Evolutionary conservation across 2,797 vertebrate species (phyloP), one percentile per base, ranked within the genome.

Genomic region (Schizopygopsis malacanthus): DNA sequence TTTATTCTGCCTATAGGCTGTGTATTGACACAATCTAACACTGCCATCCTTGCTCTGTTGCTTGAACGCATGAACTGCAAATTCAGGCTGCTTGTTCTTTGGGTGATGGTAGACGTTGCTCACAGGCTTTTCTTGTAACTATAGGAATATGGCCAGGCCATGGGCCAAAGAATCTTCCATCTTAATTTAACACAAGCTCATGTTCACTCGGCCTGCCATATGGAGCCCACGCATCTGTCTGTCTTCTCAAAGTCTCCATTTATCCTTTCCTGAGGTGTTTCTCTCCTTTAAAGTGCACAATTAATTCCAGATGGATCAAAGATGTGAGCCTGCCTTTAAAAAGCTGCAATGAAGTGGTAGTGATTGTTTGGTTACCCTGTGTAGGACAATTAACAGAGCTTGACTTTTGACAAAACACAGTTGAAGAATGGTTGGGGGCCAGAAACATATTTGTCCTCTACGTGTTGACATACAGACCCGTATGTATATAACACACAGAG

Each of bases 291-390:
- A 96, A 97, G 94, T 94, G 94, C 89, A 93, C 93, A 95, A 96
- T 94, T 97, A 96, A 97, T 96, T 97, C 95, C 96, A 98, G 96
- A 97, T 98, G 96, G 95, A 96, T 96, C 95, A 96, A 97, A 97
- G 94, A 97, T 97, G 96, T 95, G 95, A 95, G 93, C 93, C 92
- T 91, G 95, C 92, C 92, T 95, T 96, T 96, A 96, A 96, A 95
- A 94, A 87, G 92, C 92, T 93, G 90, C 91, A 91, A 91, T 92
- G 91, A 91, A 91, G 92, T 89, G 91, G 87, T 89, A 92, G 92
- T 94, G 93, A 94, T 92, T 92, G 93, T 94, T 93, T 90, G 83
- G 82, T 87, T 28, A 75, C 87, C 89, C 63, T 47, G 73, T 84
- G 25, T 80, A 28, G 89, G 85, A 88, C 43, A 77, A 54, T 76